A percentile compares a stretch with the other conserved stretches of the same genome.
phyloP scores from a whole-genome alignment of 2,113 vertebrate species.

The Acanthochromis polyacanthus region DNA sequence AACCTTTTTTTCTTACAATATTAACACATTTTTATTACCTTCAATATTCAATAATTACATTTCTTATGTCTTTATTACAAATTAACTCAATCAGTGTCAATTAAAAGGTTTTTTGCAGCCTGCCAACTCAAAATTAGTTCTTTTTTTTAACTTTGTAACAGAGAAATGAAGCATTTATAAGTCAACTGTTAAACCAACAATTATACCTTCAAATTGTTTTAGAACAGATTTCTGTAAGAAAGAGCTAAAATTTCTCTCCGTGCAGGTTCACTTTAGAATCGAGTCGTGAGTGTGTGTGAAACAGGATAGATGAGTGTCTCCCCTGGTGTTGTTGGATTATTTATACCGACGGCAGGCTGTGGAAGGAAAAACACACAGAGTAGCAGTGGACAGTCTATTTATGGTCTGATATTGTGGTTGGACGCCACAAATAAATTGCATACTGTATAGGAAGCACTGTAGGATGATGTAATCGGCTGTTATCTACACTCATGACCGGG shows the following conservation, averaged over 20 bases:
- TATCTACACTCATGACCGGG: slow-evolving; percentile 30
- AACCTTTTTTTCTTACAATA: no score
- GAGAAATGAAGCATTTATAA: no score
- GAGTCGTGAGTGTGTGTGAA: slow-evolving; percentile 1
- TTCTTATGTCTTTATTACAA: background rate
- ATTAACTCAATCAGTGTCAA: background rate
- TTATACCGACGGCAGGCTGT: slow-evolving; percentile 51
- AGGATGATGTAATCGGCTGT: slow-evolving; percentile 59
- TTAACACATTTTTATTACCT: no score
- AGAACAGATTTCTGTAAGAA: background rate
- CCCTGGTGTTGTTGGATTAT: slow-evolving; percentile 51
- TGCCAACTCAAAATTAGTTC: no score
- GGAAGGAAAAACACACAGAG: slow-evolving; percentile 53
- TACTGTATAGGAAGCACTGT: slow-evolving; percentile 60
- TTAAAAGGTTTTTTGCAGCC: background rate
- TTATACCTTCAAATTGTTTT: background rate
- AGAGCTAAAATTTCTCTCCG: background rate
- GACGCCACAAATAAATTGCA: slow-evolving; percentile 65
- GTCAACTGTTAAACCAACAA: background rate
- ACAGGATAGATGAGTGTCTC: slow-evolving; percentile 29
- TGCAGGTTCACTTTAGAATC: background rate
- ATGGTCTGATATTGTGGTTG: slow-evolving; percentile 68
- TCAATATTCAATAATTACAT: background rate
- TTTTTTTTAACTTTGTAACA: no score
- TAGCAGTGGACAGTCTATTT: slow-evolving; percentile 66